phyloP scores from a whole-genome alignment of 2,113 vertebrate genomes.

The Ifrita kowaldi region DNA sequence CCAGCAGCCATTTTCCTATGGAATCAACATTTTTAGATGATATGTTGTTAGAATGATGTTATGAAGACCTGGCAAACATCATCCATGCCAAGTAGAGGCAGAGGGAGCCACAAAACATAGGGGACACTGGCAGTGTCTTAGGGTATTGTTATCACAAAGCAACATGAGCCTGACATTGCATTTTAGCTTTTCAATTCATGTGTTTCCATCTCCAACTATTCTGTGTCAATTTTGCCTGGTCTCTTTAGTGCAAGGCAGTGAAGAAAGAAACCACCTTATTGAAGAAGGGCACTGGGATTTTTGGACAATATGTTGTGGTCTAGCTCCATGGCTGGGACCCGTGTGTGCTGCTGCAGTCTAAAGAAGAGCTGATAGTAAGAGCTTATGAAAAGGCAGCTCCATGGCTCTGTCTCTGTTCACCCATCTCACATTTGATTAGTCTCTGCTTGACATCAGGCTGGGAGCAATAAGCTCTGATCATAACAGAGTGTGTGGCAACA shows the following conservation, averaged over 20 bases:
- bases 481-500: background rate
- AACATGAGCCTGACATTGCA: background rate
- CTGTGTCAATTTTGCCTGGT: background rate
- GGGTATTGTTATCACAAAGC: background rate
- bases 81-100: background rate
- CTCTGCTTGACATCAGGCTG: slow-evolving; percentile 42
- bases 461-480: slow-evolving; percentile 9
- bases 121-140: background rate
- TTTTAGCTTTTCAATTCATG: background rate
- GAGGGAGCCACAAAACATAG: background rate
- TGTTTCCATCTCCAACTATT: background rate
- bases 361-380: background rate
- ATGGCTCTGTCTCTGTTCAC: background rate
- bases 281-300: background rate
- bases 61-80: background rate
- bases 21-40: background rate
- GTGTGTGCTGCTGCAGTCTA: background rate
- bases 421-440: slow-evolving; percentile 34
- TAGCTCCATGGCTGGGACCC: background rate
- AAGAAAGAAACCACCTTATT: background rate
- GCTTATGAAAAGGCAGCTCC: background rate
- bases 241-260: background rate
- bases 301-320: background rate
- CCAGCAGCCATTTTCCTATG: background rate
- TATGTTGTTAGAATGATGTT: background rate